phyloP scores from a whole-genome alignment of 1,140 invertebrate genomes.

The Drosophila sulfurigaster region DNA sequence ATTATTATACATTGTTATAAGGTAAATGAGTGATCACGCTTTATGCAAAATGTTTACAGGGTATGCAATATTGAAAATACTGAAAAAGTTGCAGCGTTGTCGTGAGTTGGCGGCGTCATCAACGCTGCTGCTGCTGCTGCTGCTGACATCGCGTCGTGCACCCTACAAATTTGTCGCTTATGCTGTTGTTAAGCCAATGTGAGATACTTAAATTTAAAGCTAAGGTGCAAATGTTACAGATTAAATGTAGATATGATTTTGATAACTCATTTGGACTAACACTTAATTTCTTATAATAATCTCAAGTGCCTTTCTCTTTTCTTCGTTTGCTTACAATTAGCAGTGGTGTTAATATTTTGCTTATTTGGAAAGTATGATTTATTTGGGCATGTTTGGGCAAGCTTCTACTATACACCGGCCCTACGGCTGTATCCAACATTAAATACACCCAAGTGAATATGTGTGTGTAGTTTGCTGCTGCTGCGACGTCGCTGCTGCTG shows the following conservation, averaged over 20 bases:
- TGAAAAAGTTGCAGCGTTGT: conserved; percentile 58
- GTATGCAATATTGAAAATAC: conserved; percentile 53
- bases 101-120: conserved; percentile 43
- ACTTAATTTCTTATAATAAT: too few relatives aligned
- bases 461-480: conserved; percentile 44
- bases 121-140: conserved; percentile 7
- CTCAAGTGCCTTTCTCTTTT: background rate
- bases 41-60: background rate
- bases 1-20: too few relatives aligned
- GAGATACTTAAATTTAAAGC: conserved; percentile 1
- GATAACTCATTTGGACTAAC: too few relatives aligned
- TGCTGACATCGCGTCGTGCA: conserved; percentile 28
- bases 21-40: too few relatives aligned
- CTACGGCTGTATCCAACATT: conserved; percentile 12
- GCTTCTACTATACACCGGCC: conserved; percentile 26
- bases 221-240: too few relatives aligned
- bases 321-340: background rate
- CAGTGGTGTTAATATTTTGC: conserved; percentile 1
- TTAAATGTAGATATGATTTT: too few relatives aligned
- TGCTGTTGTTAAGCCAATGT: conserved; percentile 16
- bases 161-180: conserved; percentile 55
- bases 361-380: conserved; percentile 6
- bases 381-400: conserved; percentile 18
- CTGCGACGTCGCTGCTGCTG: conserved; percentile 32
- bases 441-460: conserved; percentile 4